phyloP scores from a whole-genome alignment of 2,113 vertebrate genomes.

The Takifugu flavidus region DNA sequence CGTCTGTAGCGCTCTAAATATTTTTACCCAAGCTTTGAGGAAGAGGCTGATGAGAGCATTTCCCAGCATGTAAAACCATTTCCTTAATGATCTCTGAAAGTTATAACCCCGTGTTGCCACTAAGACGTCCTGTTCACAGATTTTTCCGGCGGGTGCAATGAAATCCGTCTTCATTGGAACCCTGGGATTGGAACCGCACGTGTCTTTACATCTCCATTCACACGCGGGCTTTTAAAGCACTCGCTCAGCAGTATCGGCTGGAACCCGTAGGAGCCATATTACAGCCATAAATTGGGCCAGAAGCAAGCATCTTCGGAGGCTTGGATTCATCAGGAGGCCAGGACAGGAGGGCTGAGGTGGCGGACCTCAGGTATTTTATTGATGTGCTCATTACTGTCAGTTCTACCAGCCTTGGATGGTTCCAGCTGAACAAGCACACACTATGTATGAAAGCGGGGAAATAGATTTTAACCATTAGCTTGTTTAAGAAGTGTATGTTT shows the following conservation, averaged over 20 bases:
- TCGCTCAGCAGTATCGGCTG: constrained; percentile 39
- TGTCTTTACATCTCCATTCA: constrained; percentile 31
- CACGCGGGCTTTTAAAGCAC: constrained; percentile 26
- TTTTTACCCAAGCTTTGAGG: neutral
- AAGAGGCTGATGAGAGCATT: neutral
- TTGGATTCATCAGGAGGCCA: constrained; percentile 37
- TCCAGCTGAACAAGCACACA: constrained; percentile 28
- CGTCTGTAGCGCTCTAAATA: neutral
- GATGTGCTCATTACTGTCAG: constrained; percentile 59
- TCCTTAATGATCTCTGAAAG: neutral
- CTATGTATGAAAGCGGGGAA: constrained; percentile 41
- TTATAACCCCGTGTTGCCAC: neutral
- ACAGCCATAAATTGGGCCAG: constrained; percentile 43
- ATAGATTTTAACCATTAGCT: constrained; percentile 56
- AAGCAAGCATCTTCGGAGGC: constrained; percentile 28
- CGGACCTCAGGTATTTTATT: constrained; percentile 43
- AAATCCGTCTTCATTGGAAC: constrained; percentile 12
- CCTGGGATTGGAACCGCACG: neutral
- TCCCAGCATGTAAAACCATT: neutral
- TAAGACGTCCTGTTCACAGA: constrained; percentile 1
- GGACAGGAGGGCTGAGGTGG: constrained; percentile 48
- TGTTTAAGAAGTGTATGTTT: constrained; percentile 27
- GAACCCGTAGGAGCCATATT: constrained; percentile 32
- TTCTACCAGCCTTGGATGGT: constrained; percentile 16
- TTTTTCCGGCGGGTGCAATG: neutral